These are phyloP conservation scores for Prenolepis imparis DNA, from an alignment of 2,888 invertebrate species.

Conservation along the genomic window DNA sequence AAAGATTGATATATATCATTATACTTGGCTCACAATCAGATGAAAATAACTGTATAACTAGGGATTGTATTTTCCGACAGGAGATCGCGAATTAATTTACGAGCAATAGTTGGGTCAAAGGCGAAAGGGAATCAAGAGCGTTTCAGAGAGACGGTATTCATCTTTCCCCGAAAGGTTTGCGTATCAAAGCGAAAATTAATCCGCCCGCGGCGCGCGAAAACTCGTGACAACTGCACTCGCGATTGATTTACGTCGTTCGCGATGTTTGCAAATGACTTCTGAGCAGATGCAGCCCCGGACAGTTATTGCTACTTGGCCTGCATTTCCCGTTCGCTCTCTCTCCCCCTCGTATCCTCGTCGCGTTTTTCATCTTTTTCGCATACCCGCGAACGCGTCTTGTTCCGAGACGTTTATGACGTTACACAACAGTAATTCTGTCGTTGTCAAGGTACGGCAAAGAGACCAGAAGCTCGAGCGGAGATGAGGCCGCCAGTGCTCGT, in stretches of 20 bases:
- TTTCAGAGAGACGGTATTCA: slow-evolving; percentile 48
- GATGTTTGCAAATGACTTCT: slow-evolving; percentile 80
- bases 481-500: slow-evolving; percentile 35
- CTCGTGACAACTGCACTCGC: slow-evolving; percentile 71
- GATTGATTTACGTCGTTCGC: slow-evolving; percentile 82
- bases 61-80: slow-evolving; percentile 32
- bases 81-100: slow-evolving; percentile 56
- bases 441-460: slow-evolving; percentile 80
- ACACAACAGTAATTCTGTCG: slow-evolving; percentile 82
- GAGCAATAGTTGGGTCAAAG: slow-evolving; percentile 44
- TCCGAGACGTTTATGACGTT: slow-evolving; percentile 79
- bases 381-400: slow-evolving; percentile 50
- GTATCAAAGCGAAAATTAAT: slow-evolving; percentile 74
- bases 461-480: slow-evolving; percentile 73
- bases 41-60: slow-evolving; percentile 32
- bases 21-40: neutral
- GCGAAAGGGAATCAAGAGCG: slow-evolving; percentile 48
- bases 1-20: slow-evolving; percentile 16
- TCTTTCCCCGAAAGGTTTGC: slow-evolving; percentile 65
- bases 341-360: slow-evolving; percentile 50
- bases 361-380: slow-evolving; percentile 57
- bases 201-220: slow-evolving; percentile 71
- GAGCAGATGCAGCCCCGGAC: slow-evolving; percentile 74
- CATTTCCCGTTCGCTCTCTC: slow-evolving; percentile 62
- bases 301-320: slow-evolving; percentile 78